phyloP scores from a whole-genome alignment of 2,113 vertebrate species.

The Cygnus buccinator region DNA sequence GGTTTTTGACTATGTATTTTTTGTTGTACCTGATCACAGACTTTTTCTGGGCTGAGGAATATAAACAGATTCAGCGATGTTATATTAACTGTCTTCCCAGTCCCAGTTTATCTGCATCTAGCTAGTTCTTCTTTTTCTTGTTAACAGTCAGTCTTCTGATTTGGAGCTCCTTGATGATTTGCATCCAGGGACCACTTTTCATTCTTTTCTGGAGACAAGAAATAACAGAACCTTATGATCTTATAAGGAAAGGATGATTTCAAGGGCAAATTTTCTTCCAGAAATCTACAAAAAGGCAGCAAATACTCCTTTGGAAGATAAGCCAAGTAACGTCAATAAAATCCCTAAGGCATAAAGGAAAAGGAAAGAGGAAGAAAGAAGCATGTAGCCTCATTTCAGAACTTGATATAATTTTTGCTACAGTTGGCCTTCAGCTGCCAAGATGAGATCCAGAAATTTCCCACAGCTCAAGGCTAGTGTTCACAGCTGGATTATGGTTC shows the following conservation, averaged over 20 bases:
- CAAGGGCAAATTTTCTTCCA: background rate
- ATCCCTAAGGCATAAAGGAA: background rate
- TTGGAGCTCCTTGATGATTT: background rate
- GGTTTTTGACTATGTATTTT: background rate
- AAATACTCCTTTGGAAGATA: background rate
- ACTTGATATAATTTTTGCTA: background rate
- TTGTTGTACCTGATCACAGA: background rate
- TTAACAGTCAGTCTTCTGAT: background rate
- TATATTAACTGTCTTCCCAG: background rate
- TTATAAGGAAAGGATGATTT: background rate
- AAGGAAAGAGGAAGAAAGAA: background rate
- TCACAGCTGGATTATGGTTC: background rate
- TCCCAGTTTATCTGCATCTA: background rate
- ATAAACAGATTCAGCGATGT: background rate
- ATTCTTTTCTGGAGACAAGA: background rate
- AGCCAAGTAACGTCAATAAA: background rate
- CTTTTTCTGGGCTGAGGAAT: background rate
- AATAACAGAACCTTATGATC: background rate
- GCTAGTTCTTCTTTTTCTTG: background rate
- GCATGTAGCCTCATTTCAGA: background rate
- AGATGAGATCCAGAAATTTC: background rate
- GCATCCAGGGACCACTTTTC: fast-evolving
- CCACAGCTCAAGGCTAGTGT: background rate
- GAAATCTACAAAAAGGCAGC: background rate
- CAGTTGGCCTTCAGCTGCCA: background rate